Evolutionary conservation across 1,140 invertebrate genomes (phyloP).

Genomic region (Drosophila melanica): DNA sequence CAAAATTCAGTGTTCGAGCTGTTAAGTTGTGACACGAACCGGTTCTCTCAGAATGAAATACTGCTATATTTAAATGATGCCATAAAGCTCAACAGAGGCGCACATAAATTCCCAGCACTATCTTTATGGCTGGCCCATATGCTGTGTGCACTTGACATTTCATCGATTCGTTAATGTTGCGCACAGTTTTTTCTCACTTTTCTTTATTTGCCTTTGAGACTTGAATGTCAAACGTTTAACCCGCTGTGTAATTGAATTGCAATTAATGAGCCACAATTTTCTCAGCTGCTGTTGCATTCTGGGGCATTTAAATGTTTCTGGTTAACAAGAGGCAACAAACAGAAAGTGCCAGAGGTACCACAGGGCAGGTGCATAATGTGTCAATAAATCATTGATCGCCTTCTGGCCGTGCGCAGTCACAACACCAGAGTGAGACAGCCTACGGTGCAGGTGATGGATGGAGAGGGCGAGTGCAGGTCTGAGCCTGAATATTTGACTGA

Average conservation of each 20-base stretch:
- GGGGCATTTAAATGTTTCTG: slow-evolving; percentile 15
- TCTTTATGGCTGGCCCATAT: slow-evolving; percentile 7
- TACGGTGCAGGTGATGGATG: slow-evolving; percentile 5
- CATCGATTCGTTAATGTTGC: slow-evolving; percentile 3
- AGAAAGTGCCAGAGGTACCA: slow-evolving; percentile 6
- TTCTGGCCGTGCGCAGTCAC: neutral
- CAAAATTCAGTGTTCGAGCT: neutral
- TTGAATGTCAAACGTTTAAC: neutral
- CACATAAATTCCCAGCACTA: neutral
- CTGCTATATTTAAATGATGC: neutral
- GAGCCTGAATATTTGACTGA: slow-evolving; percentile 41
- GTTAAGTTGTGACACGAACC: neutral
- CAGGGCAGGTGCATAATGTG: slow-evolving; percentile 21
- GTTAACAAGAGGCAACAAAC: neutral
- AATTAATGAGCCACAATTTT: slow-evolving; percentile 37
- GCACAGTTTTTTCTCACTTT: slow-evolving; percentile 7
- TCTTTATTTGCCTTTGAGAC: neutral
- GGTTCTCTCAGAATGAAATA: neutral
- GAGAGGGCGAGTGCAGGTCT: neutral
- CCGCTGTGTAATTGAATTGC: slow-evolving; percentile 26
- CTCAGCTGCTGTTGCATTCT: neutral
- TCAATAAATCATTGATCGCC: slow-evolving; percentile 32
- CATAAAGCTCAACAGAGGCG: neutral
- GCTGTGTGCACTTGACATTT: slow-evolving; percentile 35
- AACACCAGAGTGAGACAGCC: slow-evolving; percentile 7